phyloP scores from a whole-genome alignment of 92 coral and sea anemone genomes.

The Palythoa heliodiscus region DNA sequence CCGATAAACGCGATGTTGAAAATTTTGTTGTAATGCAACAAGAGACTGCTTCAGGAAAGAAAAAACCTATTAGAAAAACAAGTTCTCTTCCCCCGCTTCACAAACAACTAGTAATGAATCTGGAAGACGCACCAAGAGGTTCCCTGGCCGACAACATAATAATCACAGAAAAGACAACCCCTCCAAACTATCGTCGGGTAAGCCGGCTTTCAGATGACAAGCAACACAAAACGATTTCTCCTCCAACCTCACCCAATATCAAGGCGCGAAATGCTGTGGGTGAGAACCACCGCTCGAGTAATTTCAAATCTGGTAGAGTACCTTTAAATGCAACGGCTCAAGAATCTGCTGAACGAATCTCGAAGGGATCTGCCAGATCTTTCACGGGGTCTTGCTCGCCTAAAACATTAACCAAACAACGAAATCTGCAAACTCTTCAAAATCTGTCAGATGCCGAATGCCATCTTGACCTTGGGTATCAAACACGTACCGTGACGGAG shows the following conservation, averaged over 20 bases:
- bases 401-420: slow-evolving; percentile 10
- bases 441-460: background rate
- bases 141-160: background rate
- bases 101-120: background rate
- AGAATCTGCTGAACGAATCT: background rate
- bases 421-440: slow-evolving; percentile 5
- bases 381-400: background rate
- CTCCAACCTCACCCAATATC: slow-evolving; percentile 32
- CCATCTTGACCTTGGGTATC: slow-evolving; percentile 8
- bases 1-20: background rate
- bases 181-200: background rate
- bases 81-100: slow-evolving; percentile 28
- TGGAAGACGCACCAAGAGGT: background rate
- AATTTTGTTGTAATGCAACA: background rate
- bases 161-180: background rate
- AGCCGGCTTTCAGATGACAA: background rate
- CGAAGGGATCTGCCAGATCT: background rate
- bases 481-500: slow-evolving; percentile 7
- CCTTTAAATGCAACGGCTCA: background rate
- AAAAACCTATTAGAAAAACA: background rate
- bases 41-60: background rate
- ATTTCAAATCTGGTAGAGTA: background rate
- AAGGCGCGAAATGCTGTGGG: background rate
- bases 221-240: background rate
- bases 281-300: background rate